These are phyloP conservation scores for Amphiura filiformis DNA, from an alignment of 35 echinoderm and acorn worm genomes.

Conservation along the genomic window DNA sequence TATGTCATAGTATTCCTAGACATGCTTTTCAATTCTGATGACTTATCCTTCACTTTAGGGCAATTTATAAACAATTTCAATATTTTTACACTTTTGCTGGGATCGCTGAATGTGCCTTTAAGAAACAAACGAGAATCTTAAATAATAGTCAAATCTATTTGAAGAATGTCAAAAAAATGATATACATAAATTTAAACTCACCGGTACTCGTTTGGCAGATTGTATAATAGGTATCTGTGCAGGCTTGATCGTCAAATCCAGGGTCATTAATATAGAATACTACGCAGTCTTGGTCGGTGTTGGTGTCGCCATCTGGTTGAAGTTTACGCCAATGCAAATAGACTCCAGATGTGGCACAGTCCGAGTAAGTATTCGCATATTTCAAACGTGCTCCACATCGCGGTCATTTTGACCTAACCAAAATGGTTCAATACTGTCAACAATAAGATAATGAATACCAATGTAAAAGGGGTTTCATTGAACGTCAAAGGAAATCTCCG, in stretches of 20 bases:
- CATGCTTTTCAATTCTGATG: too few relatives aligned
- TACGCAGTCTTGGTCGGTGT: not conserved
- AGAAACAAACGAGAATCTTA: too few relatives aligned
- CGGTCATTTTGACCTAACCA: conserved; percentile 28
- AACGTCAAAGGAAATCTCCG: not conserved
- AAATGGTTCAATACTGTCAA: not conserved
- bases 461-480: not conserved
- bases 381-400: not conserved
- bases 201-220: conserved; percentile 7
- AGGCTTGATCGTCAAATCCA: not conserved
- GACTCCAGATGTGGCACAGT: not conserved
- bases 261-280: not conserved
- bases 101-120: too few relatives aligned
- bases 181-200: too few relatives aligned
- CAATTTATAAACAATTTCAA: too few relatives aligned
- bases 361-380: not conserved
- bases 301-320: not conserved
- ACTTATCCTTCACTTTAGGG: too few relatives aligned
- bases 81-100: too few relatives aligned
- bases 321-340: not conserved
- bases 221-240: not conserved
- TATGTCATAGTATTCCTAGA: too few relatives aligned
- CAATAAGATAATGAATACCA: not conserved
- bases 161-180: too few relatives aligned
- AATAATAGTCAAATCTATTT: too few relatives aligned